These are phyloP conservation scores for Desmodus rotundus DNA, from an alignment of 2,113 vertebrate genomes.

Conservation along the genomic window DNA sequence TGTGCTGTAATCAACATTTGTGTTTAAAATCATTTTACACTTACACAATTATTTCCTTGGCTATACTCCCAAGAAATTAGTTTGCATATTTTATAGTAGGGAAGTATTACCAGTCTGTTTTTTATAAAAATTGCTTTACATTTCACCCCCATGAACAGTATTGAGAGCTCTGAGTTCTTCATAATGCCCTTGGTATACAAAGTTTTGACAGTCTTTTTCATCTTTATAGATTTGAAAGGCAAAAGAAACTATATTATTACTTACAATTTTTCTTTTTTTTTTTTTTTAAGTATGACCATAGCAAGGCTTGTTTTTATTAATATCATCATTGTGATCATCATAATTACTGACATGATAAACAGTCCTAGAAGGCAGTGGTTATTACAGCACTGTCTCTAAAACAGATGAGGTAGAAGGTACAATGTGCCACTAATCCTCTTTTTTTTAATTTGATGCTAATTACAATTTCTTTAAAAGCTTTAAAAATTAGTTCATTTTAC, in stretches of 20 bases:
- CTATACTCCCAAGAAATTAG: background rate
- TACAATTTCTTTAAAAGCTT: no score
- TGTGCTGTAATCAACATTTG: background rate
- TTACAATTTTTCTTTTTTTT: no score
- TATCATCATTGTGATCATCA: no score
- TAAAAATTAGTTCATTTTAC: no score
- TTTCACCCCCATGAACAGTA: background rate
- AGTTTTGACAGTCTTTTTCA: background rate
- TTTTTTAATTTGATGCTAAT: no score
- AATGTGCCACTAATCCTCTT: no score
- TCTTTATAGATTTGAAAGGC: slow-evolving; percentile 4
- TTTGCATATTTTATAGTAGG: background rate
- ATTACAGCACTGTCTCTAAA: no score
- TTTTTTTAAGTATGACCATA: no score
- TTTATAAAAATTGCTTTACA: background rate
- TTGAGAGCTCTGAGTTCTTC: background rate
- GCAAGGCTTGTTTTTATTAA: no score
- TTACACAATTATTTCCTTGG: background rate
- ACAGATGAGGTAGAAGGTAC: no score
- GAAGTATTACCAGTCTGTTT: background rate
- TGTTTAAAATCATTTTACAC: background rate
- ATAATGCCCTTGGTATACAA: background rate
- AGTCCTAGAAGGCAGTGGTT: no score
- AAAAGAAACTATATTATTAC: background rate
- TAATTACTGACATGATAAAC: no score